Conservation (phyloP, 2,888 invertebrate genomes). For the Lissocephala sabroskyi region DNA sequence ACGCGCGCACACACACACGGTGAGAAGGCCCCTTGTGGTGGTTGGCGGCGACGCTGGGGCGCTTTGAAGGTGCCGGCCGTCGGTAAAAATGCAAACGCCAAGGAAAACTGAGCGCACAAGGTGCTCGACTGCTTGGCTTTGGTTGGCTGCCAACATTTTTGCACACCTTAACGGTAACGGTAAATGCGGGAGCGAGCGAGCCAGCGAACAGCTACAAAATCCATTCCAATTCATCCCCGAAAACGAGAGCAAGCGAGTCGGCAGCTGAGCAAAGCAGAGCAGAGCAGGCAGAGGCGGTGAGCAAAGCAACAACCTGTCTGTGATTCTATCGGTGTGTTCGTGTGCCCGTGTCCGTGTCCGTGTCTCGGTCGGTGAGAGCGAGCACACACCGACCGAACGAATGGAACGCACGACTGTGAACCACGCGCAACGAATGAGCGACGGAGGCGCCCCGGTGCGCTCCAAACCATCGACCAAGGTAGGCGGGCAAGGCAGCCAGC, state of each 20-base stretch:
- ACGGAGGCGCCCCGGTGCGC: slow-evolving; percentile 24
- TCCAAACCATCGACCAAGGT: neutral
- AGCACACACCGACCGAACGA: slow-evolving; percentile 31
- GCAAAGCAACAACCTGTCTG: slow-evolving; percentile 51
- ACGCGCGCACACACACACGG: slow-evolving; percentile 1
- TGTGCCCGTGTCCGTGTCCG: slow-evolving; percentile 10
- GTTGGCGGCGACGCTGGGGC: neutral
- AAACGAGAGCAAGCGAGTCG: slow-evolving; percentile 24
- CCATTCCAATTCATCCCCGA: too few relatives aligned
- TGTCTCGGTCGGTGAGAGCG: slow-evolving; percentile 38
- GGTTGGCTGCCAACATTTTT: slow-evolving; percentile 70
- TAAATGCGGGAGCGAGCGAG: slow-evolving; percentile 51
- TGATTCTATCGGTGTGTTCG: slow-evolving; percentile 18
- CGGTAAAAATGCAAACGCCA: slow-evolving; percentile 43
- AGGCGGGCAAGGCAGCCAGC: slow-evolving; percentile 12
- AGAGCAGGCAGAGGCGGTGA: neutral
- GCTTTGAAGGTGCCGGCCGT: slow-evolving; percentile 57
- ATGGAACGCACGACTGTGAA: slow-evolving; percentile 47
- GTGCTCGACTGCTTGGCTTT: slow-evolving; percentile 68
- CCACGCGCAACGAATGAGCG: slow-evolving; percentile 49
- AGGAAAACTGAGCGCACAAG: slow-evolving; percentile 31
- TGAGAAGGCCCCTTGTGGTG: neutral
- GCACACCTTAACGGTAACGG: slow-evolving; percentile 67
- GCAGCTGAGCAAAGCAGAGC: slow-evolving; percentile 1
- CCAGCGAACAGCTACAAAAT: slow-evolving; percentile 26